Base-by-base conservation (phyloP, 2,888 invertebrate species). In the Scaptomyza tumidula region DNA sequence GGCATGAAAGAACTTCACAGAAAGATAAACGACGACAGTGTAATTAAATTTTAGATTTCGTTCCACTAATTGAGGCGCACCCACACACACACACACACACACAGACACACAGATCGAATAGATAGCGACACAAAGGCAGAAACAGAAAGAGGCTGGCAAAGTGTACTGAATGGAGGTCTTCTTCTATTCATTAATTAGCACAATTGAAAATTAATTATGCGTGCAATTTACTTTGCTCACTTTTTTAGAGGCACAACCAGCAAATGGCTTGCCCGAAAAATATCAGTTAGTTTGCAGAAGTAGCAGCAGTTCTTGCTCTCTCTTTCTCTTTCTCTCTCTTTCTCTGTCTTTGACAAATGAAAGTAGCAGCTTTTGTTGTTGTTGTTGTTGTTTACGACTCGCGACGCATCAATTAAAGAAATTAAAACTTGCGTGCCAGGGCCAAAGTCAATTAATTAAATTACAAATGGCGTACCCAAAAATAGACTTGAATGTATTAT, bases 191-290 rank as follows among this genome's bases (percentile, higher is more conserved):
- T 79, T 90, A 90, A 90, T 90, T 90, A 89, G 79, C 86, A 78
- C 87, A 89, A 90, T 90, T 89, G 89, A 75, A 86, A 88, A 88
- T 88, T 89, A 90, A 90, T 90, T 90, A 90, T 87, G 85, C 89
- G 86, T 86, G 78, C 85, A 90, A 89, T 90, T 89, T 90, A 85
- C 86, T 85, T 81, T 80, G 84, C 87, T 71, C 88, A 75, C 80
- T 86, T 80, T 82, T 71, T 50, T 16, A 1, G 41, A 35, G 73
- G 57, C 62, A 52, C 62, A 52, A 56, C 53, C 55, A 48, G 43
- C 62, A 65, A 70, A 71, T 46, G 78, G 71, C 58, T 54, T 52
- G 45, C 31, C 16, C 50, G 27, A 55, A 31, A 54, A 58, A 48
- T 54, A 29, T 14, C 52, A 7, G 27, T 5, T 48, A 31, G 50